phyloP scores from a whole-genome alignment of 2,113 vertebrate species.

The Mionectes macconnelli region DNA sequence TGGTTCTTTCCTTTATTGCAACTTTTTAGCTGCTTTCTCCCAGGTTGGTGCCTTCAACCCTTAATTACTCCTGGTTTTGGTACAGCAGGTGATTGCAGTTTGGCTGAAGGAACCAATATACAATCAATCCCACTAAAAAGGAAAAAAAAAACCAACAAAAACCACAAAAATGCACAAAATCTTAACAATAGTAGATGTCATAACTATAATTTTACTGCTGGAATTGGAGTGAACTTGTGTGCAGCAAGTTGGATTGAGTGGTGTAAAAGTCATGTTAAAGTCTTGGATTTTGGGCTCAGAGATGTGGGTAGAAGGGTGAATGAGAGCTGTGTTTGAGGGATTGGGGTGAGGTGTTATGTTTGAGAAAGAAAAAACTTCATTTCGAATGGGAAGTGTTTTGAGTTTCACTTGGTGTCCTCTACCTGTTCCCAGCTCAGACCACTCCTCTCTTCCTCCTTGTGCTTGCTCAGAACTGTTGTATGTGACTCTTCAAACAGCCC shows the following conservation, averaged over 20 bases:
- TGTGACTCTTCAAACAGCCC: background rate
- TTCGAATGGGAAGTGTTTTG: background rate
- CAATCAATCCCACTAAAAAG: no score
- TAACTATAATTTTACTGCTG: background rate
- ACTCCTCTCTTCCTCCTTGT: background rate
- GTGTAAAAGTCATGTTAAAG: accelerated
- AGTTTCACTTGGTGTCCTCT: background rate
- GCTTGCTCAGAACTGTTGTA: background rate
- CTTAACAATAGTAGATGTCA: background rate
- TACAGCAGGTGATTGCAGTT: background rate
- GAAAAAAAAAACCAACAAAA: background rate
- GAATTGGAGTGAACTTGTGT: accelerated
- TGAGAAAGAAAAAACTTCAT: background rate
- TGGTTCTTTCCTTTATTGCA: background rate
- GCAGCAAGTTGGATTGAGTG: accelerated
- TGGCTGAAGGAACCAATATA: background rate
- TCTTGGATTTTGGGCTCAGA: background rate
- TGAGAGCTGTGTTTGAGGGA: no score
- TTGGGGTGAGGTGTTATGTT: background rate
- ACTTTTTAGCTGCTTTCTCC: background rate
- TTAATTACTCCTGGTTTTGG: background rate
- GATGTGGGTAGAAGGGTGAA: background rate
- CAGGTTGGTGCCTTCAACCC: background rate
- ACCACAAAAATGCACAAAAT: background rate
- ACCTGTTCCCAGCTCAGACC: background rate